These are phyloP conservation scores for Leucophenga varia DNA, from an alignment of 1,140 invertebrate species.

Conservation along the genomic window DNA sequence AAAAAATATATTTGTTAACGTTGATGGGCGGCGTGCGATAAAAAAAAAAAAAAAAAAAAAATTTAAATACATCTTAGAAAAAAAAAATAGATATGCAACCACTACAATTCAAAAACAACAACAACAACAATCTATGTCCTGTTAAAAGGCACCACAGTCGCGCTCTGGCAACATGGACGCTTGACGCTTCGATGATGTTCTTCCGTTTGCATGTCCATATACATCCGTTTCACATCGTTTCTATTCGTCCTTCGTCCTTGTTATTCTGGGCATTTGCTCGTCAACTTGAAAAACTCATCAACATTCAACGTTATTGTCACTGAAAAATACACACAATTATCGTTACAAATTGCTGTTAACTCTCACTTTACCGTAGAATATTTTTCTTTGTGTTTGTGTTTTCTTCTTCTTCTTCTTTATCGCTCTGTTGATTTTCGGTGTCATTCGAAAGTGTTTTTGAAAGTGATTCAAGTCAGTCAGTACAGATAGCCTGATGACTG, in stretches of 20 bases:
- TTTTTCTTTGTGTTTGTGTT: background rate
- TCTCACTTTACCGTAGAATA: slow-evolving; percentile 22
- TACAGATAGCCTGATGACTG: background rate
- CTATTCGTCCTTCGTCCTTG: slow-evolving; percentile 1
- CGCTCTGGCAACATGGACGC: no score
- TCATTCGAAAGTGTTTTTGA: slow-evolving; percentile 44
- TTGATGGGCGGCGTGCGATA: slow-evolving; percentile 18
- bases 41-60: no score
- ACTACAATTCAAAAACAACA: no score
- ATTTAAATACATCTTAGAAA: no score
- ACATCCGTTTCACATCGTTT: background rate
- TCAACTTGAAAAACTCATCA: slow-evolving; percentile 40
- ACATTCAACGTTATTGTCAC: slow-evolving; percentile 48
- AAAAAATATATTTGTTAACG: slow-evolving; percentile 39
- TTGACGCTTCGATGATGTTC: slow-evolving; percentile 5
- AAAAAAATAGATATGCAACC: no score
- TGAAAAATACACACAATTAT: slow-evolving; percentile 49
- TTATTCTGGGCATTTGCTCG: no score
- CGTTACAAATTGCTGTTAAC: slow-evolving; percentile 48
- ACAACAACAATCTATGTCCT: no score
- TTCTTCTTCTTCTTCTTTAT: no score
- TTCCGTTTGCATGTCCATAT: background rate
- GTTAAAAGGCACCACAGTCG: no score
- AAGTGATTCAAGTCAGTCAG: slow-evolving; percentile 18
- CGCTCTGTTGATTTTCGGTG: slow-evolving; percentile 23